These are phyloP conservation scores for Morpho deidamia DNA, from an alignment of 2,888 invertebrate genomes.

Conservation along the genomic window DNA sequence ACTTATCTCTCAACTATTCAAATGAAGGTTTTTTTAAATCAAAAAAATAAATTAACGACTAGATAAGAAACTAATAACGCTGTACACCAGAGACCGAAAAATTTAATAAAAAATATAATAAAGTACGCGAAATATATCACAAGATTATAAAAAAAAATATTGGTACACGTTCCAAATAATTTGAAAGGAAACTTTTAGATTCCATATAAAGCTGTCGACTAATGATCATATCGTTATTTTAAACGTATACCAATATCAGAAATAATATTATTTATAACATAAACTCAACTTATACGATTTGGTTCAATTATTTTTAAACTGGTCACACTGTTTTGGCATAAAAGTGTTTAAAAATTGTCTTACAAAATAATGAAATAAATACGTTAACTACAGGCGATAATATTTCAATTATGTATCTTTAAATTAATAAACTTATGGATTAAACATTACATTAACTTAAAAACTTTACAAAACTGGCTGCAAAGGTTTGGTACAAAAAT, in stretches of 20 bases:
- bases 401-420: background rate
- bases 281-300: constrained; percentile 38
- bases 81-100: constrained; percentile 47
- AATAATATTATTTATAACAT: constrained; percentile 7
- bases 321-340: constrained; percentile 65
- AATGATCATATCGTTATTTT: no score
- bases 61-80: constrained; percentile 47
- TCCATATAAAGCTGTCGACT: no score
- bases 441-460: constrained; percentile 30
- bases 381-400: background rate
- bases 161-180: constrained; percentile 20
- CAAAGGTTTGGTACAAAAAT: constrained; percentile 50
- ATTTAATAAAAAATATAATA: constrained; percentile 30
- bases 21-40: constrained; percentile 38
- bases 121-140: constrained; percentile 26
- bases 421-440: constrained; percentile 14
- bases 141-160: constrained; percentile 3
- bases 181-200: no score
- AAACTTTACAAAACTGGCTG: constrained; percentile 51
- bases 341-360: constrained; percentile 25
- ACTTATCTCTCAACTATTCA: constrained; percentile 66
- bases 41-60: constrained; percentile 70
- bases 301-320: constrained; percentile 45
- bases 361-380: constrained; percentile 13
- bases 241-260: constrained; percentile 23